Conservation (phyloP, 1,140 invertebrate species). For the Drosophila saltans region DNA sequence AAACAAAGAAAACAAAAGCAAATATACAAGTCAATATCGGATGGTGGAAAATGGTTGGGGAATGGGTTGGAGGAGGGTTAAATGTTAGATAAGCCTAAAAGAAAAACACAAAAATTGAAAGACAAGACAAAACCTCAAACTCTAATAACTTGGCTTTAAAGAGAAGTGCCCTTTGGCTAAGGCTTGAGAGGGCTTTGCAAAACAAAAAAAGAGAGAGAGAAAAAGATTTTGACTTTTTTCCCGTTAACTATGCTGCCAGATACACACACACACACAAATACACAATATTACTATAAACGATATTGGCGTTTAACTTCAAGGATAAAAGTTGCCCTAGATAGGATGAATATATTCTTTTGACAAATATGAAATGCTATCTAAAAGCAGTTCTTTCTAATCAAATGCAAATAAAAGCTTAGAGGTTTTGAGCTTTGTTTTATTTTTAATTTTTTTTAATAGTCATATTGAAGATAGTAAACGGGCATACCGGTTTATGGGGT, state of each 20-base stretch:
- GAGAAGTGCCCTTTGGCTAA: slow-evolving; percentile 11
- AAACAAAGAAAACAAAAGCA: slow-evolving; percentile 65
- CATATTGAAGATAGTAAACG: too few relatives aligned
- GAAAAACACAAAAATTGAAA: slow-evolving; percentile 29
- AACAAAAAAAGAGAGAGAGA: too few relatives aligned
- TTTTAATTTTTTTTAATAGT: too few relatives aligned
- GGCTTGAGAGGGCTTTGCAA: slow-evolving; percentile 6
- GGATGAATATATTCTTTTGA: too few relatives aligned
- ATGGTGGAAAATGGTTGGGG: slow-evolving; percentile 7
- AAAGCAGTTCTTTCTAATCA: slow-evolving; percentile 9
- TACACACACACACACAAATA: neutral
- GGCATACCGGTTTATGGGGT: too few relatives aligned
- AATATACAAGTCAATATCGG: slow-evolving; percentile 46
- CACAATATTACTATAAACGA: too few relatives aligned
- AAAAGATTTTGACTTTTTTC: slow-evolving; percentile 9
- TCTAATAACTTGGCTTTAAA: slow-evolving; percentile 5
- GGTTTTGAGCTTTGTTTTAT: too few relatives aligned
- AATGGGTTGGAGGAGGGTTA: neutral
- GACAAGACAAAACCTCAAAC: slow-evolving; percentile 21
- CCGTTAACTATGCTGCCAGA: neutral
- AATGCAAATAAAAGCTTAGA: too few relatives aligned
- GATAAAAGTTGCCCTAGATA: neutral
- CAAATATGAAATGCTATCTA: slow-evolving; percentile 19
- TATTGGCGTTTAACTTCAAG: neutral
- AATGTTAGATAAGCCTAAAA: slow-evolving; percentile 53